Conservation (phyloP, 1,140 invertebrate species). For the Palaemon carinicauda region DNA sequence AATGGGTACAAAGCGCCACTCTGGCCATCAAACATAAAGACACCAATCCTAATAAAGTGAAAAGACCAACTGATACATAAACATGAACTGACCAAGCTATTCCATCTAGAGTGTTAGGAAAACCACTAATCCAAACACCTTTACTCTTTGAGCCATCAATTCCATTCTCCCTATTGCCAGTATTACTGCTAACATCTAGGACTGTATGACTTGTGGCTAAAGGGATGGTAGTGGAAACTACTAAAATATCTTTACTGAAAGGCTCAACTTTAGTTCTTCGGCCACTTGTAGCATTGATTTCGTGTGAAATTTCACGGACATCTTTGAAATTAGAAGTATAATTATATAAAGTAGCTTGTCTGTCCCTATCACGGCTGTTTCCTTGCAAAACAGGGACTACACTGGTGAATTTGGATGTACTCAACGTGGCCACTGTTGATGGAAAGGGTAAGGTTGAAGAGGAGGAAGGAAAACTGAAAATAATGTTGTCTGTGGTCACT, state of each 20-base stretch:
- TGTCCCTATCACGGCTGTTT: not conserved
- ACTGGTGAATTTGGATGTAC: not conserved
- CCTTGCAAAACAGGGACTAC: not conserved
- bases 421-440: not conserved
- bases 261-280: not conserved
- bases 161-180: too few relatives aligned
- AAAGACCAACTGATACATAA: constrained; percentile 23
- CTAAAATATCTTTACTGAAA: not conserved
- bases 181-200: too few relatives aligned
- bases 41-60: not conserved
- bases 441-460: not conserved
- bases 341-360: too few relatives aligned
- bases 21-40: constrained; percentile 20
- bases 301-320: not conserved
- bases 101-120: too few relatives aligned
- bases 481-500: not conserved
- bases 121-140: too few relatives aligned
- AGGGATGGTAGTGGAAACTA: too few relatives aligned
- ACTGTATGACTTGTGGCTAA: too few relatives aligned
- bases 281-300: not conserved
- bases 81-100: not conserved
- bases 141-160: too few relatives aligned
- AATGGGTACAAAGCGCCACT: constrained; percentile 11
- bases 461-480: not conserved
- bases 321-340: too few relatives aligned